These are phyloP conservation scores for Thecophora atra DNA, from an alignment of 2,888 invertebrate genomes.

Conservation along the genomic window DNA sequence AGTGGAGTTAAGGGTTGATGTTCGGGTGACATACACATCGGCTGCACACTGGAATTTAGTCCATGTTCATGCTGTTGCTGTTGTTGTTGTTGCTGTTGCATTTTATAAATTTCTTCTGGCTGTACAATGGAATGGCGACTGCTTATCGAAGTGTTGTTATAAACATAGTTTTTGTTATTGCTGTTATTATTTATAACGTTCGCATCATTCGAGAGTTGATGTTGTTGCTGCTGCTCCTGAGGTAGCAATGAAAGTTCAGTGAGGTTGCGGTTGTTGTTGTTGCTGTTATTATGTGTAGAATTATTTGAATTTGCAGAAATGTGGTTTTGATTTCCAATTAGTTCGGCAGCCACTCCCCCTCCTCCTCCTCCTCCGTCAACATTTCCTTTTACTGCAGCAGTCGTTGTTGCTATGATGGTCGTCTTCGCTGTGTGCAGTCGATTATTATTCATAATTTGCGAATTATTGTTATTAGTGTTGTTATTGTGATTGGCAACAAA, in stretches of 20 bases:
- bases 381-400: conserved; percentile 42
- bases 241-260: conserved; percentile 42
- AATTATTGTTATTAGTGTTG: conserved; percentile 45
- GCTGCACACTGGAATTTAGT: conserved; percentile 53
- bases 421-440: conserved; percentile 62
- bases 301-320: conserved; percentile 55
- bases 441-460: conserved; percentile 58
- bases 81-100: conserved; percentile 48
- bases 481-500: conserved; percentile 58
- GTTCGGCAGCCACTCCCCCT: conserved; percentile 44
- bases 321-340: conserved; percentile 59
- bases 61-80: conserved; percentile 50
- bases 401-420: conserved; percentile 55
- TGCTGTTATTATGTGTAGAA: conserved; percentile 56
- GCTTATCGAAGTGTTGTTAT: conserved; percentile 50
- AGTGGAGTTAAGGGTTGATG: conserved; percentile 51
- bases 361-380: not conserved
- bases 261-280: conserved; percentile 55
- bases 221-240: conserved; percentile 44
- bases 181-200: conserved; percentile 57
- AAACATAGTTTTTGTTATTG: conserved; percentile 47
- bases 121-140: conserved; percentile 35
- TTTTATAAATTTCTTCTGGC: conserved; percentile 49
- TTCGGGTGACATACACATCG: conserved; percentile 63
- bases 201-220: conserved; percentile 56